phyloP scores from a whole-genome alignment of 2,113 vertebrate genomes.

The Cryptotis parvus region DNA sequence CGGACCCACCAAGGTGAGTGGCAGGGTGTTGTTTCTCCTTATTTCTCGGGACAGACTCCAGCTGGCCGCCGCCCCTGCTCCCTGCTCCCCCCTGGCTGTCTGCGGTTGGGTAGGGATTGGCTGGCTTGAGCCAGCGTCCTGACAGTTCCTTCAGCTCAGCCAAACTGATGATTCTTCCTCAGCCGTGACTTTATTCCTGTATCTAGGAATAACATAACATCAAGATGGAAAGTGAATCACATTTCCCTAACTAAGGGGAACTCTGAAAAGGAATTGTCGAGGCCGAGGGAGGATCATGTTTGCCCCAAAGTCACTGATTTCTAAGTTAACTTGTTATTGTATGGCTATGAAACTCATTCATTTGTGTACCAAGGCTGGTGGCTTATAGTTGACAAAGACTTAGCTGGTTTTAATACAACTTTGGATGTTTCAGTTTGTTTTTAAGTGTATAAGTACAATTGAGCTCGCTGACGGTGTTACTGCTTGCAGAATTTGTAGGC shows the following conservation, averaged over 20 bases:
- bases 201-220: background rate
- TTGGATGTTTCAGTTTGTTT: background rate
- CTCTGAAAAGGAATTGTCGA: background rate
- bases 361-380: background rate
- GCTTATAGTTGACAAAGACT: background rate
- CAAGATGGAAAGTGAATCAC: background rate
- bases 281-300: background rate
- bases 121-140: background rate
- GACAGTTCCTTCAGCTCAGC: constrained; percentile 1
- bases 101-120: background rate
- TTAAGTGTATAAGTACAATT: background rate
- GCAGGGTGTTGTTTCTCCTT: background rate
- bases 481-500: background rate
- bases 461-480: constrained; percentile 16
- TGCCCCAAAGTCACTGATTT: background rate
- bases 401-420: constrained; percentile 2
- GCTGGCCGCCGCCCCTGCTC: too few species aligned
- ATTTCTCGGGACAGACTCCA: background rate
- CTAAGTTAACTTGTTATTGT: background rate
- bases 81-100: background rate
- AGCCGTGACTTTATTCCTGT: background rate
- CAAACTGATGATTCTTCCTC: background rate
- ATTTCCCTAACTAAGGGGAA: background rate
- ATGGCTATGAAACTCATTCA: too few species aligned
- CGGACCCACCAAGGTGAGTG: constrained; percentile 96